Percentiles rank a stretch among this genome's conserved stretches.
These are phyloP conservation scores for Andrena dorsata DNA, from an alignment of 2,888 invertebrate species.

Conservation along the genomic window DNA sequence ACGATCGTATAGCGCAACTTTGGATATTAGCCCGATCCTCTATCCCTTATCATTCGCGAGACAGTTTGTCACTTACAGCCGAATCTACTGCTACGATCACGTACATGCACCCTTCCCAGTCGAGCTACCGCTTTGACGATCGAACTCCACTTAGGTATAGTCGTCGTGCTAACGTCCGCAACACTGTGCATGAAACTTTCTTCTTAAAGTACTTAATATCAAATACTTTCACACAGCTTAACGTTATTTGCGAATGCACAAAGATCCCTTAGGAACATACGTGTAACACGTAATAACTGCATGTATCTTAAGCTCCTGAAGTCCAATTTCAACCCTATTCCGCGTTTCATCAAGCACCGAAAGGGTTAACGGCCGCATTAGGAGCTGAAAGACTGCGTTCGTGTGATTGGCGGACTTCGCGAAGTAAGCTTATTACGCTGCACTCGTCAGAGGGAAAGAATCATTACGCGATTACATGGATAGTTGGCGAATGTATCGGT, in stretches of 20 bases:
- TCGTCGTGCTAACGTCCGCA: conserved; percentile 33
- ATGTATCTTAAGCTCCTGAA: too few species aligned
- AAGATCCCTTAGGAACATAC: too few species aligned
- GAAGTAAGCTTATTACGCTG: neutral
- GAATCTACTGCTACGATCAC: conserved; percentile 46
- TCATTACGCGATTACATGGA: conserved; percentile 7
- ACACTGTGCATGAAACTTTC: conserved; percentile 13
- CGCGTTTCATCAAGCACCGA: neutral
- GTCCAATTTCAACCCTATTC: too few species aligned
- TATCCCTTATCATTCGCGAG: conserved; percentile 46
- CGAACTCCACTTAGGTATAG: conserved; percentile 26
- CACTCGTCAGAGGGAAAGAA: neutral
- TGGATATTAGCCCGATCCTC: conserved; percentile 41
- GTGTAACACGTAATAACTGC: too few species aligned
- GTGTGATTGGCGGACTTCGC: neutral
- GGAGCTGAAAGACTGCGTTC: neutral
- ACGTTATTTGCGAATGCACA: too few species aligned
- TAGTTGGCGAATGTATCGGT: conserved; percentile 12
- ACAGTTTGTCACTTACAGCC: conserved; percentile 61
- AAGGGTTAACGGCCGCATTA: neutral
- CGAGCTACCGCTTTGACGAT: conserved; percentile 52
- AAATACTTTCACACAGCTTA: too few species aligned
- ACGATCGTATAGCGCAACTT: conserved; percentile 40
- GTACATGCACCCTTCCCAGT: conserved; percentile 29
- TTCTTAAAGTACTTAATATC: neutral